These are phyloP conservation scores for Bruchidius siliquastri DNA, from an alignment of 2,888 invertebrate species.

Conservation along the genomic window DNA sequence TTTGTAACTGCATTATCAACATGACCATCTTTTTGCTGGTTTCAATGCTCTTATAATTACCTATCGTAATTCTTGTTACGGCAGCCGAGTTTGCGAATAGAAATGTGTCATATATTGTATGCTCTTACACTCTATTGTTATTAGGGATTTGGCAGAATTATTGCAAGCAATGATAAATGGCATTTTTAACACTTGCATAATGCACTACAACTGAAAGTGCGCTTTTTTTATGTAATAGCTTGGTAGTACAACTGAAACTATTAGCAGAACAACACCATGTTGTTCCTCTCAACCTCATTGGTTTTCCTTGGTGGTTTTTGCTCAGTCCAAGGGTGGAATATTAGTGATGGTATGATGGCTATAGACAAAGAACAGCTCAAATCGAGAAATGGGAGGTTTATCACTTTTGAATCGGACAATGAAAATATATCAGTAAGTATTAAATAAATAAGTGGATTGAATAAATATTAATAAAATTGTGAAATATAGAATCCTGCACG, in stretches of 20 bases:
- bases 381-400: slow-evolving; percentile 41
- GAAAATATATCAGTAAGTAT: slow-evolving; percentile 54
- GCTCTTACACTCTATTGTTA: not conserved
- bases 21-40: too few relatives aligned
- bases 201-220: not conserved
- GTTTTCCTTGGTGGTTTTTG: not conserved
- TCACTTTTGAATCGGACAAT: slow-evolving; percentile 56
- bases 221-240: not conserved
- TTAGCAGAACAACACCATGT: not conserved
- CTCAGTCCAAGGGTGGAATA: not conserved
- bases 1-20: too few relatives aligned
- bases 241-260: not conserved
- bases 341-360: not conserved
- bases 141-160: not conserved
- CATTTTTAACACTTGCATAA: not conserved
- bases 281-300: not conserved
- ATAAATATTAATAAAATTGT: too few relatives aligned
- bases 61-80: not conserved
- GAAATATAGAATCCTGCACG: too few relatives aligned
- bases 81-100: not conserved
- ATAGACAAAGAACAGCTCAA: not conserved
- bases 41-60: not conserved
- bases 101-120: not conserved
- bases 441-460: not conserved
- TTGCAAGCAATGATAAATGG: not conserved